Base-by-base conservation (phyloP, 2,888 invertebrate genomes). In the Palloptera scutellata region DNA sequence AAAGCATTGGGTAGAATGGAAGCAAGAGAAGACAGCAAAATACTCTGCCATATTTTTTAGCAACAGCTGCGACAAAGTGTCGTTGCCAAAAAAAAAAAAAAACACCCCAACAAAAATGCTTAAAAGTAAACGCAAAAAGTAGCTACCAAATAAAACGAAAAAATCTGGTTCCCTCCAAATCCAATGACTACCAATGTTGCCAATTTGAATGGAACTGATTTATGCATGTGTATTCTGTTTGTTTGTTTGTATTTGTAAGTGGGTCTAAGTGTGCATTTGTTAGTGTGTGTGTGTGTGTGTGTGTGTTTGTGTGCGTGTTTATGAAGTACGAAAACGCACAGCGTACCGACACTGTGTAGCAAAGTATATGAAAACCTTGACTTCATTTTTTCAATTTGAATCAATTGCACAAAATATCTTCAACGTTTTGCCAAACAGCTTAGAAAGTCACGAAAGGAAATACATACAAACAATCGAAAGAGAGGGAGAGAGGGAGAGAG, bases 121-220 rank as follows among this genome's bases (percentile, higher is more conserved):
- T n/a, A n/a, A 30, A 30, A 30, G 55, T 64, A 64, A 64, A 64
- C 54, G 45, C 57, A 45, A 52, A 53, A 61, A 42, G 41, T 61
- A 53, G 41, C 19, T 40, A 53, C 13, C 52, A 53, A 61, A 51
- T 3, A 61, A 40, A 13, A 12, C 11, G 13, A 55, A 55, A 20
- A 58, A 17, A 17, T 13, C 48, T 15, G 10, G 5, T 13, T 15
- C n/a, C 13, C 13, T 5, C 3, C 48, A 11, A 48, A 48, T 15
- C n/a, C 48, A 13, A 48, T 48, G 48, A 11, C 12, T 48, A 15
- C 48, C 48, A 48, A 48, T 48, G 48, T 48, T 48, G 48, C 48
- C 48, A 48, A 48, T 48, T 48, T 48, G 48, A 48, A 48, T 48
- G 48, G 6, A n/a, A 15, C 48, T 15, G 15, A 48, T 15, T 48